These are phyloP conservation scores for Ischnus inquisitorius DNA, from an alignment of 2,888 invertebrate genomes.

Conservation along the genomic window DNA sequence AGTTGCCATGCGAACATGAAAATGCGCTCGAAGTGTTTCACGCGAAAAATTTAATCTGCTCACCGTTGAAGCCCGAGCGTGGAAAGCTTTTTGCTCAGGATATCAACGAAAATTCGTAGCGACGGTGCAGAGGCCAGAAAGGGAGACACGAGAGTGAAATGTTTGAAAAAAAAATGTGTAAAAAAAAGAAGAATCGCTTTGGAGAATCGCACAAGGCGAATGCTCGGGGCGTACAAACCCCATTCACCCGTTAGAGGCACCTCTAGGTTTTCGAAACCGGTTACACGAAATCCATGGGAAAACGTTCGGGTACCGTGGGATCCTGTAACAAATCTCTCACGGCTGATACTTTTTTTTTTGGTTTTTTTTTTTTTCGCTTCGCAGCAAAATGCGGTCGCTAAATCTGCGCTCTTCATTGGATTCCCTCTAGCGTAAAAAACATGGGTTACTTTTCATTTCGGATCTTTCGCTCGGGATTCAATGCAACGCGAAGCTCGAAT, in stretches of 20 bases:
- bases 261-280: slow-evolving; percentile 79
- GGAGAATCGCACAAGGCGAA: slow-evolving; percentile 76
- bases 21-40: background rate
- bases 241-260: slow-evolving; percentile 77
- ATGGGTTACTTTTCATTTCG: slow-evolving; percentile 12
- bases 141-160: background rate
- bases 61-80: slow-evolving; percentile 5
- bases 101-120: slow-evolving; percentile 48
- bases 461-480: background rate
- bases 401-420: slow-evolving; percentile 41
- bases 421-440: slow-evolving; percentile 24
- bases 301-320: slow-evolving; percentile 78
- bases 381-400: slow-evolving; percentile 52
- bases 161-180: background rate
- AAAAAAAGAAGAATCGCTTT: slow-evolving; percentile 48
- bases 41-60: slow-evolving; percentile 38
- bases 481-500: background rate
- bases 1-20: background rate
- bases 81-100: slow-evolving; percentile 43
- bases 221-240: slow-evolving; percentile 73
- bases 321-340: slow-evolving; percentile 69
- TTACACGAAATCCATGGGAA: slow-evolving; percentile 79
- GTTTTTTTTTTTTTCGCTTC: background rate
- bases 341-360: slow-evolving; percentile 55
- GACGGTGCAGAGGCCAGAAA: background rate